Conservation (phyloP, 1,140 invertebrate genomes). For the Sitobion miscanthi region DNA sequence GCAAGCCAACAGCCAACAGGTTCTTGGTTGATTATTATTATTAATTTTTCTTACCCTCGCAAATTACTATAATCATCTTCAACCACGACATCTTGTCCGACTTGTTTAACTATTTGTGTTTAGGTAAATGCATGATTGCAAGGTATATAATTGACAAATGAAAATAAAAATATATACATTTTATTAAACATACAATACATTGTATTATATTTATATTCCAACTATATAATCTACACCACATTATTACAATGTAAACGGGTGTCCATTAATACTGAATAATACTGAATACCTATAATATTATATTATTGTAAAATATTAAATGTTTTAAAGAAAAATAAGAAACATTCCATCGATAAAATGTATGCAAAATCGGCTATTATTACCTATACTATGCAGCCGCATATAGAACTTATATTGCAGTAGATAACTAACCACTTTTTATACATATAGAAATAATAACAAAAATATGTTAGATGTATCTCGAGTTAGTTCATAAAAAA, state of each 20-base stretch:
- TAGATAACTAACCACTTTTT: background rate
- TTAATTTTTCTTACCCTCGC: background rate
- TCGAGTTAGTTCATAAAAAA: background rate
- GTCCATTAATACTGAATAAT: background rate
- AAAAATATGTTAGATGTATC: background rate
- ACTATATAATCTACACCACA: too few relatives aligned
- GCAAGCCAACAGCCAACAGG: conserved; percentile 13
- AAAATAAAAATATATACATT: background rate
- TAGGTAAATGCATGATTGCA: background rate
- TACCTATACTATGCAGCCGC: background rate
- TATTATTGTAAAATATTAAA: background rate
- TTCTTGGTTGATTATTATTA: conserved; percentile 22
- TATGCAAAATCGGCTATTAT: background rate
- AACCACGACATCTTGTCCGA: background rate
- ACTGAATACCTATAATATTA: background rate
- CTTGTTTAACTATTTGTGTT: background rate
- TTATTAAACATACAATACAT: too few relatives aligned
- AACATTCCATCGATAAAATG: background rate
- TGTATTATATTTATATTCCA: too few relatives aligned
- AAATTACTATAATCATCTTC: conserved; percentile 30
- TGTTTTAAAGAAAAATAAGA: background rate
- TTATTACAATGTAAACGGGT: background rate
- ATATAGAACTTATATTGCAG: background rate
- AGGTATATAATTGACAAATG: background rate
- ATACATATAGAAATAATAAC: background rate